Evolutionary conservation across 2,797 vertebrate genomes (phyloP).

Genomic region (Oryzias dopingdopingensis): DNA sequence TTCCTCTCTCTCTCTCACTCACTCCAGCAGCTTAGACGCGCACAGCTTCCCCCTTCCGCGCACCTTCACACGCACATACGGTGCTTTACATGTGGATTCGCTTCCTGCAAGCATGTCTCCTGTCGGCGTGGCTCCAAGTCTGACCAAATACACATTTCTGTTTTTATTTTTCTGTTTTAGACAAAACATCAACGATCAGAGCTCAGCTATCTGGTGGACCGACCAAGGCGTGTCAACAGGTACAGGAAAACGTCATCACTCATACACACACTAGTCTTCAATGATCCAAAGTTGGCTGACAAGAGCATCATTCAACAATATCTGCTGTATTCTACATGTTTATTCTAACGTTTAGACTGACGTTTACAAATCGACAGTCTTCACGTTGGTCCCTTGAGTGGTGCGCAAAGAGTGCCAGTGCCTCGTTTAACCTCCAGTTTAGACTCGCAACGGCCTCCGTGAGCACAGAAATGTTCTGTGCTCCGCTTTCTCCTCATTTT

Average conservation of each 20-base stretch:
- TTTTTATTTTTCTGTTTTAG: constrained; percentile 70
- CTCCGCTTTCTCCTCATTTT: constrained; percentile 38
- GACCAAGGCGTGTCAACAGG: constrained; percentile 99
- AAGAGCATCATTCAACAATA: constrained; percentile 44
- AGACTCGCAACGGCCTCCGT: constrained; percentile 81
- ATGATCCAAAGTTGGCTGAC: constrained; percentile 34
- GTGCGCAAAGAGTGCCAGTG: constrained; percentile 2
- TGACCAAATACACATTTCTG: constrained; percentile 48
- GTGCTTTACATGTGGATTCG: too few species aligned
- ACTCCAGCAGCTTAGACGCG: background rate
- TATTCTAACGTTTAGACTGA: constrained; percentile 56
- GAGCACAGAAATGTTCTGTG: constrained; percentile 78
- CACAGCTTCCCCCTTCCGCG: too few species aligned
- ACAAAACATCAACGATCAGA: constrained; percentile 97
- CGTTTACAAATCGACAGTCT: constrained; percentile 65
- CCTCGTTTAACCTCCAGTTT: constrained; percentile 81
- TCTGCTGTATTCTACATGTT: constrained; percentile 40
- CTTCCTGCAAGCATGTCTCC: background rate
- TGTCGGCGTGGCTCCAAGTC: background rate
- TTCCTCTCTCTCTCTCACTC: constrained; percentile 45
- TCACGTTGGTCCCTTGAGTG: constrained; percentile 56
- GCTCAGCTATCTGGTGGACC: constrained; percentile 97
- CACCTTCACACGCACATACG: too few species aligned
- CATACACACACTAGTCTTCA: constrained; percentile 11
- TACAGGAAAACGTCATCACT: constrained; percentile 59